A percentile compares a stretch with the other conserved stretches of the same genome.
phyloP scores from a whole-genome alignment of 2,797 vertebrate species.

The Enteromius trimaculatus region DNA sequence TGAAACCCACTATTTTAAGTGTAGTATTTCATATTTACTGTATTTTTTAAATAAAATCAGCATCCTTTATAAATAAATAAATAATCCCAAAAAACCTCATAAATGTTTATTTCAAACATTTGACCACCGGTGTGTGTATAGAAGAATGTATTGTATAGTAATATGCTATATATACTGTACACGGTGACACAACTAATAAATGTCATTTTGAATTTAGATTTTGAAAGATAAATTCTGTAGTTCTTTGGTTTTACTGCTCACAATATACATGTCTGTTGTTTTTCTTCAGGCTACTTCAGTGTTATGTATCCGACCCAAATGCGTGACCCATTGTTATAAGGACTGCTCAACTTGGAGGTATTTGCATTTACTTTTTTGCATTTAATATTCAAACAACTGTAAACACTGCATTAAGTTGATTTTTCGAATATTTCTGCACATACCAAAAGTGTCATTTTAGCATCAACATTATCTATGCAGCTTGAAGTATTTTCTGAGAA shows the following conservation, averaged over 20 bases:
- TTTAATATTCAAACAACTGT: neutral
- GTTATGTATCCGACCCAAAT: neutral
- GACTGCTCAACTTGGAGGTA: neutral
- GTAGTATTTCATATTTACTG: no score
- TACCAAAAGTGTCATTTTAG: neutral
- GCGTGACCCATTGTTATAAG: neutral
- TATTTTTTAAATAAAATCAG: no score
- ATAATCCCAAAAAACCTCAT: no score
- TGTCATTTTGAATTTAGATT: neutral
- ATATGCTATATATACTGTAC: no score
- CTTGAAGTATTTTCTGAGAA: neutral
- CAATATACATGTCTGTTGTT: neutral
- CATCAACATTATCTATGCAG: neutral
- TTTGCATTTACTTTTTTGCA: neutral
- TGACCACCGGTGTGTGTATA: neutral
- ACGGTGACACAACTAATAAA: neutral
- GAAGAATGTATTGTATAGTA: neutral
- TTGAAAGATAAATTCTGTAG: neutral
- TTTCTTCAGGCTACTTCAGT: neutral
- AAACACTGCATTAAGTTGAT: neutral
- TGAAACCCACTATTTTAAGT: no score
- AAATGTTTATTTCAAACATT: neutral
- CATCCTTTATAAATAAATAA: no score
- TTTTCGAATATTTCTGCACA: neutral
- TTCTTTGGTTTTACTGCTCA: neutral